A percentile compares a stretch with the other conserved stretches of the same genome.
These are phyloP conservation scores for Bombylius discolor DNA, from an alignment of 2,888 invertebrate genomes.

Conservation along the genomic window DNA sequence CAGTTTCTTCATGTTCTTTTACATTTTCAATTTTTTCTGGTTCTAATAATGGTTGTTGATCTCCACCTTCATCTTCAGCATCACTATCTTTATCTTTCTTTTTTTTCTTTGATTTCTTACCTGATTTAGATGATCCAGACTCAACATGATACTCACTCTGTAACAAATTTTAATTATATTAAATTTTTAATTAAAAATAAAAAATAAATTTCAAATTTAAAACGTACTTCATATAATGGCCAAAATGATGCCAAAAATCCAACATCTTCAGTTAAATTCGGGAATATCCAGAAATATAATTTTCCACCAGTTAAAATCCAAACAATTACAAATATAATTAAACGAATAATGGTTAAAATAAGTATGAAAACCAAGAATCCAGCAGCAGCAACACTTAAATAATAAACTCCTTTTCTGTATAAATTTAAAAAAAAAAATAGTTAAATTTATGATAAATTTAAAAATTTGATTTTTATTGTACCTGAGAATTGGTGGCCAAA, in stretches of 20 bases:
- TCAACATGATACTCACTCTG: conserved; percentile 65
- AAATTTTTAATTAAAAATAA: background rate
- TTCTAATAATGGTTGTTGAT: conserved; percentile 29
- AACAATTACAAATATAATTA: conserved; percentile 81
- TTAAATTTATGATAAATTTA: background rate
- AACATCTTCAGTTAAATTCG: conserved; percentile 98
- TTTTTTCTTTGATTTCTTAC: conserved; percentile 47
- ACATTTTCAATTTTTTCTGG: conserved; percentile 31
- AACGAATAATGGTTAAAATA: conserved; percentile 73
- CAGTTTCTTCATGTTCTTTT: conserved; percentile 32
- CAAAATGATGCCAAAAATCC: conserved; percentile 98
- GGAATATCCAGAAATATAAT: conserved; percentile 94
- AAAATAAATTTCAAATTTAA: background rate
- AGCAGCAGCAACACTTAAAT: conserved; percentile 87
- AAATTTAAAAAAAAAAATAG: conserved; percentile 1
- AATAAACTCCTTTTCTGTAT: conserved; percentile 83
- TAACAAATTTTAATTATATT: background rate
- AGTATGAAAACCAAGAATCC: conserved; percentile 91
- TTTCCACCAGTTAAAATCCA: conserved; percentile 80
- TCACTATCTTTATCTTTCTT: conserved; percentile 69
- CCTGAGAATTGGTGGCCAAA: conserved; percentile 92
- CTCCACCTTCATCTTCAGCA: conserved; percentile 48
- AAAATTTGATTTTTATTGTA: conserved; percentile 21
- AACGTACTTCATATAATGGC: conserved; percentile 76
- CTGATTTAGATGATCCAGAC: conserved; percentile 41